A percentile compares a stretch with the other conserved stretches of the same genome.
Conservation (phyloP, 2,113 vertebrate species). For the Orycteropus afer region DNA sequence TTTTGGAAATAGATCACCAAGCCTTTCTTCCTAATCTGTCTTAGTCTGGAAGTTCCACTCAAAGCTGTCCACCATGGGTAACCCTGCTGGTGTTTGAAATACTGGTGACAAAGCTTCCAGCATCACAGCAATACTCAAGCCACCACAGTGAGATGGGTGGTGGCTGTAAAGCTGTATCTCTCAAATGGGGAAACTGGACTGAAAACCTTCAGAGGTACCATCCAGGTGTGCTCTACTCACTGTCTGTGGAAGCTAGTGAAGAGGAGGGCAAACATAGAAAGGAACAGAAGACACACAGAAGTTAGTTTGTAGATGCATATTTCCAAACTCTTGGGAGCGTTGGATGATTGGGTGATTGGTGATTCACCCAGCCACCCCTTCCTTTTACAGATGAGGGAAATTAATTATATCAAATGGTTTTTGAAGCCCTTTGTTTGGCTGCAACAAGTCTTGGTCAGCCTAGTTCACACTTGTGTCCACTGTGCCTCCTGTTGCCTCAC, state of each 20-base stretch:
- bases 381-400: not conserved
- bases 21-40: not conserved
- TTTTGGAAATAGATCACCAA: not conserved
- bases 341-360: too few relatives aligned
- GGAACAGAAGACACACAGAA: not conserved
- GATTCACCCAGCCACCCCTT: not conserved
- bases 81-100: not conserved
- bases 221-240: not conserved
- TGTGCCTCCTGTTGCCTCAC: not conserved
- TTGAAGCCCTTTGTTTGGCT: not conserved
- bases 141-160: not conserved
- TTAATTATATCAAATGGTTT: not conserved
- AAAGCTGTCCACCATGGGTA: not conserved
- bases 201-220: not conserved
- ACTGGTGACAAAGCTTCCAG: not conserved
- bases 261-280: not conserved
- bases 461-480: not conserved
- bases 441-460: too few relatives aligned
- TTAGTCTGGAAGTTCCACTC: not conserved
- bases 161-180: not conserved
- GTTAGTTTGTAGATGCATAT: not conserved
- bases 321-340: not conserved
- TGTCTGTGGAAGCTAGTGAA: not conserved
- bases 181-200: not conserved
- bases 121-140: not conserved